Evolutionary conservation across 2,113 vertebrate genomes (phyloP).

Genomic region (Centropus unirufus): DNA sequence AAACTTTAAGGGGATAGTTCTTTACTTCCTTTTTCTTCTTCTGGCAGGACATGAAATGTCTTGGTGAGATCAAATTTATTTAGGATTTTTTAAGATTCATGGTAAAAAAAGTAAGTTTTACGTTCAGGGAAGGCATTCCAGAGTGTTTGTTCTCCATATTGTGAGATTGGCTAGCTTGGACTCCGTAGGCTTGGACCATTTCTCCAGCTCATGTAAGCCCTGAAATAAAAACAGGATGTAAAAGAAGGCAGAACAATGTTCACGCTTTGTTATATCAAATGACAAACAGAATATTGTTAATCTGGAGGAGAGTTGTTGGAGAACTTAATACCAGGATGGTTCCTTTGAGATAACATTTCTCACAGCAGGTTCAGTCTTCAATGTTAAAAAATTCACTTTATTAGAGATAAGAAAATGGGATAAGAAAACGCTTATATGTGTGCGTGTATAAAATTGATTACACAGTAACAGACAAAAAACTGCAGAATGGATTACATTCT

Average conservation of each 20-base stretch:
- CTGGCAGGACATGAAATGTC: neutral
- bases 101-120: neutral
- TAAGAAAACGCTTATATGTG: neutral
- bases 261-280: neutral
- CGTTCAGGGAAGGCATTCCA: neutral
- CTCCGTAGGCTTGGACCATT: neutral
- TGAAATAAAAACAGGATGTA: neutral
- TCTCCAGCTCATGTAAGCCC: neutral
- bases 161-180: neutral
- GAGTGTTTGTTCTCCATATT: neutral
- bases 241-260: neutral
- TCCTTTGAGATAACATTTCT: slow-evolving; percentile 14
- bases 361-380: neutral
- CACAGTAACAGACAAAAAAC: neutral
- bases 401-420: neutral
- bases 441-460: neutral
- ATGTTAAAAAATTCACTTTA: neutral
- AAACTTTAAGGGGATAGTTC: neutral
- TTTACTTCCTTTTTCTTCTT: neutral
- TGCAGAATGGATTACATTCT: neutral
- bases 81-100: neutral
- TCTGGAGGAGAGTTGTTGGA: neutral
- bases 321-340: neutral
- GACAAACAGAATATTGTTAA: neutral
- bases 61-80: neutral